phyloP scores from a whole-genome alignment of 2,888 invertebrate genomes.

The Axea sp. region DNA sequence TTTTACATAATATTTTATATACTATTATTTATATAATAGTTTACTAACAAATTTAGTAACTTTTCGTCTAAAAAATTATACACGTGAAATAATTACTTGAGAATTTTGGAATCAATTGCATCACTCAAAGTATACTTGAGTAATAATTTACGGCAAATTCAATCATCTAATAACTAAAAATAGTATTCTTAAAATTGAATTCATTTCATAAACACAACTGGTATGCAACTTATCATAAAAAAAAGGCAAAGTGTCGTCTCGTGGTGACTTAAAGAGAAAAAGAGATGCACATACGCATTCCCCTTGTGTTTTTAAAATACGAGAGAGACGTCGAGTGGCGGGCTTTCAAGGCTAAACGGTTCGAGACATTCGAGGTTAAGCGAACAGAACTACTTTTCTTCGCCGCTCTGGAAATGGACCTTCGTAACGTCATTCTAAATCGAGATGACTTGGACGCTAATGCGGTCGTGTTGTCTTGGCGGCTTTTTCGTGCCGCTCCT shows the following conservation, averaged over 20 bases:
- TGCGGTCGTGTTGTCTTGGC: constrained; percentile 29
- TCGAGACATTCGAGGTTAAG: constrained; percentile 67
- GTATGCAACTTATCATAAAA: constrained; percentile 36
- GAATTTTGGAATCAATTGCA: no score
- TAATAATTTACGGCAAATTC: no score
- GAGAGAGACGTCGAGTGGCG: constrained; percentile 70
- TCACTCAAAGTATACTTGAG: no score
- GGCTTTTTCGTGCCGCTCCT: constrained; percentile 35
- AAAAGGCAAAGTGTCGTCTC: constrained; percentile 26
- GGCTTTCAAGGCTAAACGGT: constrained; percentile 73
- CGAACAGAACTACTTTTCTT: constrained; percentile 61
- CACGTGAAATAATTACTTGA: no score
- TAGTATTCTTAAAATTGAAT: constrained; percentile 31
- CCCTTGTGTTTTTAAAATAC: constrained; percentile 66
- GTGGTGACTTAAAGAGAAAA: constrained; percentile 29
- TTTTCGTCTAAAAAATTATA: no score
- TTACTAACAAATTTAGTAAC: no score
- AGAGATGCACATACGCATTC: constrained; percentile 47
- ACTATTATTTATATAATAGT: no score
- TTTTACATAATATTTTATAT: no score
- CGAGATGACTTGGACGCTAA: constrained; percentile 37
- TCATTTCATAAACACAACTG: constrained; percentile 40
- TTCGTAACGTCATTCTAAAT: constrained; percentile 53
- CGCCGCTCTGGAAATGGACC: constrained; percentile 66
- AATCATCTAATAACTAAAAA: no score